Evolutionary conservation across 2,113 vertebrate species (phyloP).

Genomic region (Ardeotis arabs): DNA sequence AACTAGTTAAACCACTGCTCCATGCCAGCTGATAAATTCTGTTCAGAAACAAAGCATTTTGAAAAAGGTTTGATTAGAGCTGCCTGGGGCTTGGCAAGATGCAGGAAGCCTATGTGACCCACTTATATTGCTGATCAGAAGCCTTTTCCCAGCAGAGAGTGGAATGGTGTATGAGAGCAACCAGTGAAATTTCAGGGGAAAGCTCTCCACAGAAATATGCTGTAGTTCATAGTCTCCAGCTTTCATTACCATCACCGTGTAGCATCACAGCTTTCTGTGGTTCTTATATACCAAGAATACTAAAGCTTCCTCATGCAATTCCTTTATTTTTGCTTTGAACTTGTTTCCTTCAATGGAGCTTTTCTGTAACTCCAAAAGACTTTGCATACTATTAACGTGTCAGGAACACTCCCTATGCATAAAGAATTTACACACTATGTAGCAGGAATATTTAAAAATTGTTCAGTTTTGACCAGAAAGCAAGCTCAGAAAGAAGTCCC

Average conservation of each 20-base stretch:
- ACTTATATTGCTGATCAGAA: background rate
- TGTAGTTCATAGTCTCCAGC: background rate
- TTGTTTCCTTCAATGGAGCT: background rate
- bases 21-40: background rate
- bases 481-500: background rate
- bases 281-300: background rate
- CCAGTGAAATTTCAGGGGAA: background rate
- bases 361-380: background rate
- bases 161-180: background rate
- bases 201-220: background rate
- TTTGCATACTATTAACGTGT: background rate
- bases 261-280: background rate
- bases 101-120: background rate
- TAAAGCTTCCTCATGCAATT: background rate
- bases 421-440: background rate
- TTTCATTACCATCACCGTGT: background rate
- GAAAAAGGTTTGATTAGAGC: conserved; percentile 1
- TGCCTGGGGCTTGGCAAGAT: conserved; percentile 6
- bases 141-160: background rate
- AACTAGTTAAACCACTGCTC: background rate
- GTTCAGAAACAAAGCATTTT: conserved; percentile 7
- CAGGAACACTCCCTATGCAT: background rate
- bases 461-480: background rate
- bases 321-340: background rate
- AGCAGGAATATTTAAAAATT: background rate